phyloP scores from a whole-genome alignment of 2,113 vertebrate genomes.

The Ameiurus melas region DNA sequence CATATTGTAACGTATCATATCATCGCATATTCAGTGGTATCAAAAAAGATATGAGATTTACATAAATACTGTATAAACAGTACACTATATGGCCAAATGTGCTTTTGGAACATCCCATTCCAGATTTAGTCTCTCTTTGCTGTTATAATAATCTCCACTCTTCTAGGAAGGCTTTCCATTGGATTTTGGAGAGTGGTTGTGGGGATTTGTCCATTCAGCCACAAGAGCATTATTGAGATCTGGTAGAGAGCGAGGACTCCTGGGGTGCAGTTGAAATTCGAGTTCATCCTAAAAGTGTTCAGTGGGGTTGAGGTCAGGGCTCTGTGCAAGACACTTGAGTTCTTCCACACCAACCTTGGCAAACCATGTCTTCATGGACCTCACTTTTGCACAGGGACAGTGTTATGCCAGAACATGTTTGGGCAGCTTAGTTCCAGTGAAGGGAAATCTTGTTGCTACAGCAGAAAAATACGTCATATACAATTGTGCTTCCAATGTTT shows the following conservation, averaged over 20 bases:
- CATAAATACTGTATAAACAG: neutral
- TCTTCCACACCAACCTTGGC: no score
- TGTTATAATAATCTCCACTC: neutral
- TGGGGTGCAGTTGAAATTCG: neutral
- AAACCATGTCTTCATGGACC: no score
- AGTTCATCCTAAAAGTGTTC: no score
- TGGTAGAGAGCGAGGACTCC: neutral
- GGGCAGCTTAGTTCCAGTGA: no score
- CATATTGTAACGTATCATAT: no score
- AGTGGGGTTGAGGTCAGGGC: no score
- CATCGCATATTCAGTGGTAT: neutral
- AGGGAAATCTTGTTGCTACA: no score
- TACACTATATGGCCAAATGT: neutral
- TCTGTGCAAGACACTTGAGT: no score
- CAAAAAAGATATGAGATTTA: neutral
- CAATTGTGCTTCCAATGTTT: no score
- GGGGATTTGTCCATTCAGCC: neutral
- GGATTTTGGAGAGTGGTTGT: neutral
- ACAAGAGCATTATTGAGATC: neutral
- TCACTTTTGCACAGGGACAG: no score
- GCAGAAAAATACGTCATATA: no score
- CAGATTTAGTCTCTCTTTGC: neutral
- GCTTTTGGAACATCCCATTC: neutral
- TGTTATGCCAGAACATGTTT: no score
- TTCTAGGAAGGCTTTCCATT: neutral